Evolutionary conservation across 2,888 invertebrate genomes (phyloP), one percentile per base, ranked within the genome.

Genomic region (Dilophus febrilis): DNA sequence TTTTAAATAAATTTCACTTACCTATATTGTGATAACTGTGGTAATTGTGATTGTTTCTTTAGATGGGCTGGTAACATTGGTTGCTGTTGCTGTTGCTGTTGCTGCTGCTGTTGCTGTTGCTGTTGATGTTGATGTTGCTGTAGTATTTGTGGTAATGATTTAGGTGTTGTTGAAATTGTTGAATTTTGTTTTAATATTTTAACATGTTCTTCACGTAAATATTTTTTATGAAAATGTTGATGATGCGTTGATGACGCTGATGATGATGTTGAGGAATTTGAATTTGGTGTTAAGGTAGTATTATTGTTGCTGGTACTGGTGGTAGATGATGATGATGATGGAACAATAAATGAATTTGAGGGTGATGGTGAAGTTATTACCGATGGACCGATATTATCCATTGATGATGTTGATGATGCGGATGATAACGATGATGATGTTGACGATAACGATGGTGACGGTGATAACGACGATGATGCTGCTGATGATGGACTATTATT

Each of bases 181-280:
- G 13, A 35, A n/a, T 12, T 36, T 33, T 40, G 37, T 28, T 41
- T 37, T 31, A 51, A 51, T n/a, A 56, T 55, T 38, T 58, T 56
- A 56, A 61, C 59, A 48, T 61, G 61, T 40, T 61, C 63, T 33
- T 43, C 45, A 17, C 62, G 55, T 45, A 62, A 48, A 51, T 62
- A 62, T 49, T 61, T 62, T 45, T 62, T 62, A 46, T 62, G 62
- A 44, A 62, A 61, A 51, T 64, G 64, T 32, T 46, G 49, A 42
- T 47, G 36, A 28, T 46, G 45, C 40, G 31, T 41, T 34, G 28
- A 40, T 31, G 39, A 27, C 10, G 35, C 39, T 32, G 44, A 37
- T 5, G 44, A 43, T 13, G 38, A 8, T 17, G 35, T 31, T 18
- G 14, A 27, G 8, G n/a, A 34, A 17, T 34, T 34, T 12, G 40